Percentiles rank a stretch among this genome's conserved stretches.
Evolutionary conservation across 2,113 vertebrate genomes (phyloP).

Genomic region (Upupa epops): DNA sequence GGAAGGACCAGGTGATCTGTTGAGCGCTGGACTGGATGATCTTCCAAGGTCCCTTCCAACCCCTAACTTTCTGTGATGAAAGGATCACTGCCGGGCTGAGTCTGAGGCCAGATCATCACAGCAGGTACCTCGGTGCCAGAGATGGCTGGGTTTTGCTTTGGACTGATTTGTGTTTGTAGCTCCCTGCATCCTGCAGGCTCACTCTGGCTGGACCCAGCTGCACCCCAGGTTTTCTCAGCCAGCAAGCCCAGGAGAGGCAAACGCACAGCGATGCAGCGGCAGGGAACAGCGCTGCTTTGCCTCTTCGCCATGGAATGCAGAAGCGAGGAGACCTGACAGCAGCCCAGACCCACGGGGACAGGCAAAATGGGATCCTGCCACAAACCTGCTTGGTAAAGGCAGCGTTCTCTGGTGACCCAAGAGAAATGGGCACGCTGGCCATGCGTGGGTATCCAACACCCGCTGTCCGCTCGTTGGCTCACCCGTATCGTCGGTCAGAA

Average conservation of each 20-base stretch:
- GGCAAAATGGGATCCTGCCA: background rate
- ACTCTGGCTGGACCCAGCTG: background rate
- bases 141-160: background rate
- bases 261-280: background rate
- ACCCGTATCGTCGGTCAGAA: background rate
- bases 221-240: background rate
- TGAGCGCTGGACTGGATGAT: too few relatives aligned
- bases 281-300: background rate
- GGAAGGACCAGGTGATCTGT: too few relatives aligned
- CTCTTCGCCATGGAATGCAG: background rate
- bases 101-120: background rate
- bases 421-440: background rate
- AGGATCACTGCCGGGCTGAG: accelerated
- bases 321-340: background rate
- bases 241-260: background rate
- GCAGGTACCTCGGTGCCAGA: background rate
- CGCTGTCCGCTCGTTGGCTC: background rate
- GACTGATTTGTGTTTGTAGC: background rate
- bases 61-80: too few relatives aligned
- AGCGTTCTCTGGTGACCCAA: background rate
- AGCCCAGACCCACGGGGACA: background rate
- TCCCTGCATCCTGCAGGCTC: background rate
- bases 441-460: background rate
- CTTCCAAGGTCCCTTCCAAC: too few relatives aligned
- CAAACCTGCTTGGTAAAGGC: background rate